These are phyloP conservation scores for Daboia siamensis DNA, from an alignment of 2,113 vertebrate species.

Conservation along the genomic window DNA sequence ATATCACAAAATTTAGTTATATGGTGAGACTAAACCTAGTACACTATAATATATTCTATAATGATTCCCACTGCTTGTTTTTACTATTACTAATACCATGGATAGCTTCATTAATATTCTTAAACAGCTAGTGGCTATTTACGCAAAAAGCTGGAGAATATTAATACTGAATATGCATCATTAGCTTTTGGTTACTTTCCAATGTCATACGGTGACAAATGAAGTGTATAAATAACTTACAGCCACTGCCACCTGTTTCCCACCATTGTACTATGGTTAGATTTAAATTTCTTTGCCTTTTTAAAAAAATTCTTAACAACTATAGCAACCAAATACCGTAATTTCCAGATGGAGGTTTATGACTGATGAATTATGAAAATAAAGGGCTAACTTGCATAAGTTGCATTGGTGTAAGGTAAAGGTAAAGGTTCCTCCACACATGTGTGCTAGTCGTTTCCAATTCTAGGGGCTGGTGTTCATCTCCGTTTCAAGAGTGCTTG, in stretches of 20 bases:
- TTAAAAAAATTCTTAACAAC: not conserved
- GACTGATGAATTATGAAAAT: not conserved
- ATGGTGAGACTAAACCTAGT: slow-evolving; percentile 30
- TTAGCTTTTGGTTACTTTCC: slow-evolving; percentile 71
- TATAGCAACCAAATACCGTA: not conserved
- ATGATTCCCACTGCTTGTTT: slow-evolving; percentile 51
- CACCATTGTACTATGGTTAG: slow-evolving; percentile 61
- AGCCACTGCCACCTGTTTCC: slow-evolving; percentile 72
- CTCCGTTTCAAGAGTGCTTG: too few species aligned
- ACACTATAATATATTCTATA: slow-evolving; percentile 25
- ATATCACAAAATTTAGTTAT: slow-evolving; percentile 22
- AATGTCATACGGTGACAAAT: slow-evolving; percentile 64
- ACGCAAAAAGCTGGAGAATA: slow-evolving; percentile 60
- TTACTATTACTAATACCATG: slow-evolving; percentile 41
- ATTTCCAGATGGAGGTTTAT: not conserved
- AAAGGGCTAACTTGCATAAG: not conserved
- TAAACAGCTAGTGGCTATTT: slow-evolving; percentile 64
- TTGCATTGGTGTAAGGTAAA: not conserved
- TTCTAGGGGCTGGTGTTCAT: too few species aligned
- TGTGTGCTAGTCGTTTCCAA: too few species aligned
- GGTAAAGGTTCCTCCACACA: too few species aligned
- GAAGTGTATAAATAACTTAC: slow-evolving; percentile 71
- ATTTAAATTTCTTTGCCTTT: slow-evolving; percentile 63
- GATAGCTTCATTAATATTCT: slow-evolving; percentile 70
- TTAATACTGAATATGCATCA: slow-evolving; percentile 60